Evolutionary conservation across 64 coral and sea anemone species (phyloP).

Genomic region (Porites australiensis): DNA sequence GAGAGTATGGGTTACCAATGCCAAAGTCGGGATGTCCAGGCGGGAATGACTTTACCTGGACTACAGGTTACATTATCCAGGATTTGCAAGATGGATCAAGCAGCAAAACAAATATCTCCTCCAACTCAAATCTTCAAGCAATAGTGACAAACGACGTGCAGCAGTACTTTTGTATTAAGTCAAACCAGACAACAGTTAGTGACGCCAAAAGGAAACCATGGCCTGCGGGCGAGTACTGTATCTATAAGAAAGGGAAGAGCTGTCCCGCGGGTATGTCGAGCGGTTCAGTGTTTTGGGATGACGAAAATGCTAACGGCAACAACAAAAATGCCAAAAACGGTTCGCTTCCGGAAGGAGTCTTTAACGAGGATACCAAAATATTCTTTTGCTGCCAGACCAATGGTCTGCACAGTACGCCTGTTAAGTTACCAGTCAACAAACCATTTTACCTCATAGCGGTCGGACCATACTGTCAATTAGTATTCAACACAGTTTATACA

Average conservation of each 20-base stretch:
- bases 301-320: constrained; percentile 30
- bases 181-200: background rate
- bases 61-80: constrained; percentile 42
- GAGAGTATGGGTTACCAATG: constrained; percentile 69
- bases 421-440: constrained; percentile 46
- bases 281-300: constrained; percentile 70
- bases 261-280: constrained; percentile 63
- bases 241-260: constrained; percentile 59
- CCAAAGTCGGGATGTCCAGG: constrained; percentile 32
- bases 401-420: constrained; percentile 15
- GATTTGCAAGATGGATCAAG: constrained; percentile 5
- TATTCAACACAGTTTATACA: constrained; percentile 47
- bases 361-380: constrained; percentile 68
- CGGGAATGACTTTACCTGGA: constrained; percentile 27
- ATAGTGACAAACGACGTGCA: constrained; percentile 34
- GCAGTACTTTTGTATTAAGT: constrained; percentile 78
- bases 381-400: constrained; percentile 67
- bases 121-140: constrained; percentile 26
- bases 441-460: constrained; percentile 79
- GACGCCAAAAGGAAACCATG: constrained; percentile 36
- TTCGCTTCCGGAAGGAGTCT: constrained; percentile 76
- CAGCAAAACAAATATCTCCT: background rate
- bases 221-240: constrained; percentile 76
- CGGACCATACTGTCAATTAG: constrained; percentile 46
- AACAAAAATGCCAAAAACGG: constrained; percentile 83